Base-by-base conservation (phyloP, 1,140 invertebrate genomes). In the Schlechtendalia chinensis region DNA sequence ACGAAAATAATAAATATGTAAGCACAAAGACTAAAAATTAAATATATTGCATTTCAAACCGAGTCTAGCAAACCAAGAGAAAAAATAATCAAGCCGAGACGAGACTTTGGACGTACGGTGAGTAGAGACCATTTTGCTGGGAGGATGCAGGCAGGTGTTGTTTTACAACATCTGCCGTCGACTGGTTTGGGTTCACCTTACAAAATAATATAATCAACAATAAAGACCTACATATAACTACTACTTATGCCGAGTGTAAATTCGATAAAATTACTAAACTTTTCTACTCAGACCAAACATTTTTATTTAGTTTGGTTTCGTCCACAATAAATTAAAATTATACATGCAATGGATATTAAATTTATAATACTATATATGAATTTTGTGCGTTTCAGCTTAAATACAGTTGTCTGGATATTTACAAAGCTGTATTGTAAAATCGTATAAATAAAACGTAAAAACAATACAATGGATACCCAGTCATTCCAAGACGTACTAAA, bases 111-210 rank as follows among this genome's bases (percentile, higher is more conserved):
- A 47, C 32, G 72, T 24, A 54, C 54, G 56, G 72, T 27, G 58
- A 19, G 75, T 79, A 63, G 75, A 79, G 75, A 79, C 75, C 58
- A 79, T 79, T n/a, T n/a, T 79, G 75, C 63, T 79, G 58, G 61
- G 39, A 79, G 75, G 75, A 79, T 79, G 75, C 75, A 79, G 75
- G 75, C 75, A 79, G 75, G 75, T 79, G 75, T n/a, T 79, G 75
- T 79, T 79, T 79, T 79, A 61, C 47, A 79, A 79, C 75, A 79
- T 79, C 75, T 79, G 75, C 75, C 75, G 75, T 58, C 75, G 61
- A 79, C 75, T 79, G 75, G 75, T 79, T 79, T 79, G 75, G n/a
- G 75, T 59, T 79, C 75, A 79, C 75, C 75, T 79, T 79, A 79
- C 75, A 79, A 79, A 72, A 79, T 77, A 77, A 77, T 63, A 79